A percentile compares a stretch with the other conserved stretches of the same genome.
phyloP scores from a whole-genome alignment of 1,140 invertebrate genomes.

The Macrocentrus cingulum region DNA sequence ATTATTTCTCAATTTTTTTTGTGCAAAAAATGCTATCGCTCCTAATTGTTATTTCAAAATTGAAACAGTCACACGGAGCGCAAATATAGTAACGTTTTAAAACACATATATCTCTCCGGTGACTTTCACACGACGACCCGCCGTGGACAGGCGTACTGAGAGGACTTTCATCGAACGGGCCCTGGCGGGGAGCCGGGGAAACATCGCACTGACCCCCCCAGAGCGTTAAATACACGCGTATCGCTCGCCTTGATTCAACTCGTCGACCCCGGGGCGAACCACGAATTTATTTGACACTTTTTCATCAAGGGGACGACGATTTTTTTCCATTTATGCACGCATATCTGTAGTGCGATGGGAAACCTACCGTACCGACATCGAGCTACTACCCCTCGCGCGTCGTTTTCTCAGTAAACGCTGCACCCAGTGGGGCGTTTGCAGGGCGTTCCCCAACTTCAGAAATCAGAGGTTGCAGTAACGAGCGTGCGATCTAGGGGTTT shows the following conservation, averaged over 20 bases:
- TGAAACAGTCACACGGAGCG: too few species aligned
- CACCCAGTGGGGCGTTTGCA: conserved; percentile 6
- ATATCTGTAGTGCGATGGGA: neutral
- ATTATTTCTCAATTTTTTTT: too few species aligned
- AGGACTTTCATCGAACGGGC: neutral
- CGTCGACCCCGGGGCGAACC: conserved; percentile 3
- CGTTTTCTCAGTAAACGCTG: conserved; percentile 14
- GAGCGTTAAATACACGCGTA: conserved; percentile 19
- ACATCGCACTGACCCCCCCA: conserved; percentile 12
- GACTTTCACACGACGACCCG: neutral
- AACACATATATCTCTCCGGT: conserved; percentile 3
- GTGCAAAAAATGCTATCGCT: too few species aligned
- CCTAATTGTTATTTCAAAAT: too few species aligned
- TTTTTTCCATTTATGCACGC: neutral
- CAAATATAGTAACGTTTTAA: neutral
- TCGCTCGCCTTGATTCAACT: neutral
- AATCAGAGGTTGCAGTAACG: conserved; percentile 17
- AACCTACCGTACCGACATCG: conserved; percentile 15
- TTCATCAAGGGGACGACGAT: neutral
- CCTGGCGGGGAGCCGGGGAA: neutral
- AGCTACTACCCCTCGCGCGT: conserved; percentile 16
- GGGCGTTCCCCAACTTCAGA: neutral
- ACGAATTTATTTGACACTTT: conserved; percentile 22
- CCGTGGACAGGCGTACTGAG: neutral
- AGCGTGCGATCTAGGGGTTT: conserved; percentile 1